Percentiles rank a stretch among this genome's conserved stretches.
These are phyloP conservation scores for Embiotoca jacksoni DNA, from an alignment of 2,113 vertebrate species.

Conservation along the genomic window DNA sequence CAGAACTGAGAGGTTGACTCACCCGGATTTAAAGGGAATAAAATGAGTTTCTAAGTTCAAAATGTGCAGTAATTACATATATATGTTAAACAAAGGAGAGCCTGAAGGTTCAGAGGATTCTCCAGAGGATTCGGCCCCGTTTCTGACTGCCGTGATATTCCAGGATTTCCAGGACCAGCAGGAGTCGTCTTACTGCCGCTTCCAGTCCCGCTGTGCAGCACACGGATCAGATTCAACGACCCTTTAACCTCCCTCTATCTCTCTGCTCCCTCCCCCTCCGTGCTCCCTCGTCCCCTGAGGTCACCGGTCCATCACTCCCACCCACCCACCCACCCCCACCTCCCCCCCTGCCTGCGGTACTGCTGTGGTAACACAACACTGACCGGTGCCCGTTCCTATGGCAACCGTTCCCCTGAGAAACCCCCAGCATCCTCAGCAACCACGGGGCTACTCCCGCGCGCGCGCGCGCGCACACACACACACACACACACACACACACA, in stretches of 20 bases:
- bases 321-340: neutral
- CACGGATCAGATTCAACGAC: constrained; percentile 75
- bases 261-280: constrained; percentile 23
- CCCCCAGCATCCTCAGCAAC: constrained; percentile 73
- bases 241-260: constrained; percentile 72
- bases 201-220: constrained; percentile 63
- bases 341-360: constrained; percentile 56
- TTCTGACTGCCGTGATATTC: constrained; percentile 41
- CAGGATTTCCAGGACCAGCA: constrained; percentile 65
- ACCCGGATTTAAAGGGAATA: too few species aligned
- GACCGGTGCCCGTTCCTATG: constrained; percentile 81
- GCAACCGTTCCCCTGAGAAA: constrained; percentile 80
- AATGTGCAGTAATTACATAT: neutral
- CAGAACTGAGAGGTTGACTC: too few species aligned
- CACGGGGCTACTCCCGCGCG: constrained; percentile 53
- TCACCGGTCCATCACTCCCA: constrained; percentile 72
- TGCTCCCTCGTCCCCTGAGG: constrained; percentile 73
- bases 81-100: neutral
- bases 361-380: constrained; percentile 86
- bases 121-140: constrained; percentile 41
- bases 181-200: constrained; percentile 66
- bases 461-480: neutral
- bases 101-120: neutral
- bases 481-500: too few species aligned
- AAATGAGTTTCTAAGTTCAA: too few species aligned